A percentile compares a stretch with the other conserved stretches of the same genome.
These are phyloP conservation scores for Dendrolimus pini DNA, from an alignment of 2,888 invertebrate species.

Conservation along the genomic window DNA sequence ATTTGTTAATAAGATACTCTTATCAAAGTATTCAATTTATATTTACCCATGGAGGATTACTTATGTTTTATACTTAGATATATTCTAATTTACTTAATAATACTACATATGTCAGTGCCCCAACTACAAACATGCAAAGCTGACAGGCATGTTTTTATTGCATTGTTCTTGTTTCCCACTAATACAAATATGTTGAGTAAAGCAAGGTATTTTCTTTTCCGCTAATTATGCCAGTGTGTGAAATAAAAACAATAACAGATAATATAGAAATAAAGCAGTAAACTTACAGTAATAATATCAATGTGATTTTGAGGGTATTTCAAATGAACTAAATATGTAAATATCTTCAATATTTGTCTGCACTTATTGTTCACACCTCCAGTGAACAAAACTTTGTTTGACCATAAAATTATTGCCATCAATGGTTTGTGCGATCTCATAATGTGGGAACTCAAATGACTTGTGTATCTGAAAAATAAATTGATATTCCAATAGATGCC, in stretches of 20 bases:
- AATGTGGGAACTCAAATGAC: constrained; percentile 40
- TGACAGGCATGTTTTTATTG: neutral
- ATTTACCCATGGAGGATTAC: too few species aligned
- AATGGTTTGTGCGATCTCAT: constrained; percentile 54
- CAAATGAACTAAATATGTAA: constrained; percentile 48
- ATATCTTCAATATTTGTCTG: constrained; percentile 50
- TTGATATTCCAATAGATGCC: neutral
- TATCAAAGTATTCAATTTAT: too few species aligned
- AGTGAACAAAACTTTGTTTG: constrained; percentile 41
- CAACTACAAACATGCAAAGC: too few species aligned
- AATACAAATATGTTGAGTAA: neutral
- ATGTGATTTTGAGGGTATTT: constrained; percentile 53
- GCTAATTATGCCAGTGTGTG: neutral
- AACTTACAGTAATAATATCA: constrained; percentile 48
- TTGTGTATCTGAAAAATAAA: constrained; percentile 42
- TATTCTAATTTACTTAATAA: too few species aligned
- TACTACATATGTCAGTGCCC: too few species aligned
- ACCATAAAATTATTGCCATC: constrained; percentile 54
- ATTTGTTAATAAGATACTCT: too few species aligned
- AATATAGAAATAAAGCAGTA: neutral
- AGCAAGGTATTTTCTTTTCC: neutral
- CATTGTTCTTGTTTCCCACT: neutral
- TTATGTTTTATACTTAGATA: too few species aligned
- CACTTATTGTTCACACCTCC: constrained; percentile 49
- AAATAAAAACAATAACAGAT: neutral